Conservation (phyloP, 2,113 vertebrate genomes). For the Hystrix brachyura region DNA sequence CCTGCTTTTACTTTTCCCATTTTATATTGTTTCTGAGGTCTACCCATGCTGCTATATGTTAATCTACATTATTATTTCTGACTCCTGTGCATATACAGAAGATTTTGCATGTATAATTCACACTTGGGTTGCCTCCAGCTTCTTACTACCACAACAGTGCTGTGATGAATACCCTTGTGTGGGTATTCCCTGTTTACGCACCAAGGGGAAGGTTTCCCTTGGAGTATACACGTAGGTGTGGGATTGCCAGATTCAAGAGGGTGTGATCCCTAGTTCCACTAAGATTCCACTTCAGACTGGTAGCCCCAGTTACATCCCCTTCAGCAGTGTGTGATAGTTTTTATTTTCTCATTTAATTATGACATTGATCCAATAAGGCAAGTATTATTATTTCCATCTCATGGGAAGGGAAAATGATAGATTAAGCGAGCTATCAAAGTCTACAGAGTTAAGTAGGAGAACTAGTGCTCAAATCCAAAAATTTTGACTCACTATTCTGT, state of each 20-base stretch:
- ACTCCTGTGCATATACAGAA: not conserved
- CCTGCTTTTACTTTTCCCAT: conserved; percentile 33
- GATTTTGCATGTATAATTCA: conserved; percentile 26
- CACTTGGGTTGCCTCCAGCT: not conserved
- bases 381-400: conserved; percentile 18
- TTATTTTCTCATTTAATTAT: conserved; percentile 45
- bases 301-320: not conserved
- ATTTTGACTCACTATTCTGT: not conserved
- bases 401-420: conserved; percentile 16
- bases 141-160: not conserved
- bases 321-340: not conserved
- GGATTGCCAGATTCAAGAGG: not conserved
- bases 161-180: not conserved
- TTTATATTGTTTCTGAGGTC: not conserved
- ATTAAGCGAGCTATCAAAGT: not conserved
- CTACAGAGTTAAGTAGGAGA: not conserved
- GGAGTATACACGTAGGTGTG: not conserved
- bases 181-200: not conserved
- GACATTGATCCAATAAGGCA: not conserved
- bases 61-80: conserved; percentile 29
- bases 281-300: not conserved
- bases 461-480: not conserved
- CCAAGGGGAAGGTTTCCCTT: not conserved
- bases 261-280: not conserved
- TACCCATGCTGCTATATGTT: not conserved